phyloP scores from a whole-genome alignment of 2,113 vertebrate species.

The Heloderma charlesbogerti region DNA sequence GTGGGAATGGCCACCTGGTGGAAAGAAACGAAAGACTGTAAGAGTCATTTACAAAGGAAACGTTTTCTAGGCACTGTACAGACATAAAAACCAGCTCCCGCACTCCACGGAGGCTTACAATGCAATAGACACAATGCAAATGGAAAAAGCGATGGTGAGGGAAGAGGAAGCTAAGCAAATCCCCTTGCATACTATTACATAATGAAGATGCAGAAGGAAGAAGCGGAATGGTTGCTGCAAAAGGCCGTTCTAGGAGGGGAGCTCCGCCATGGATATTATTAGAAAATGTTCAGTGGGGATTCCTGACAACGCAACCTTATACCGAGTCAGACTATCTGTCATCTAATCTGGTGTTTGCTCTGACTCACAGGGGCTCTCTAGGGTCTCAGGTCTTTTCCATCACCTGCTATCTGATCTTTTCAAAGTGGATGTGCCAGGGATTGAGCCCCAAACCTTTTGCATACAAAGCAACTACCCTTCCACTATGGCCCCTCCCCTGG shows the following conservation, averaged over 20 bases:
- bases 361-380: too few relatives aligned
- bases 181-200: not conserved
- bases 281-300: not conserved
- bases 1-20: constrained; percentile 83
- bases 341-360: too few relatives aligned
- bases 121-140: too few relatives aligned
- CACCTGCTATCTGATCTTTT: not conserved
- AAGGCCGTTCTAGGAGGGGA: too few relatives aligned
- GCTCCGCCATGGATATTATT: not conserved
- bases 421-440: not conserved
- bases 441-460: not conserved
- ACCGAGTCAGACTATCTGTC: too few relatives aligned
- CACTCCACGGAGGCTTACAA: not conserved
- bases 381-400: not conserved
- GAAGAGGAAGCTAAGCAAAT: not conserved
- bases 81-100: not conserved
- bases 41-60: not conserved
- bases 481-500: too few relatives aligned
- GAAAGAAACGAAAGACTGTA: not conserved
- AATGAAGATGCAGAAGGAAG: not conserved
- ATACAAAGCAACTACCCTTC: not conserved
- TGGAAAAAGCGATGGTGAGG: not conserved
- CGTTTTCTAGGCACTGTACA: not conserved
- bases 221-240: not conserved
- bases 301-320: too few relatives aligned